A percentile compares a stretch with the other conserved stretches of the same genome.
These are phyloP conservation scores for Steinernema scapterisci DNA, from an alignment of 2,888 invertebrate species.

Conservation along the genomic window DNA sequence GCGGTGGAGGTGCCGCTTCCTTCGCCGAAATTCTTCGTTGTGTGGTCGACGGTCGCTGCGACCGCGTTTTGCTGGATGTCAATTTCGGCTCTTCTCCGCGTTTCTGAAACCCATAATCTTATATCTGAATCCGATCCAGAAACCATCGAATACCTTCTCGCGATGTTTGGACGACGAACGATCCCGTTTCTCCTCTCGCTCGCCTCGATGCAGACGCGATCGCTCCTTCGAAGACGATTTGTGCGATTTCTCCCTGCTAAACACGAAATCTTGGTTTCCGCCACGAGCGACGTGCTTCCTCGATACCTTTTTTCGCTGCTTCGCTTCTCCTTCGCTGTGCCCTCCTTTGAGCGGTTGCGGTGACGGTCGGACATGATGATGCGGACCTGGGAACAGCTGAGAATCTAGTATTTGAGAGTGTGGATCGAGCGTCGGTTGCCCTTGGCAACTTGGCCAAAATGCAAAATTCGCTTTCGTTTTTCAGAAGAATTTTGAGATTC, in stretches of 20 bases:
- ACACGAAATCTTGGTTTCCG: not conserved
- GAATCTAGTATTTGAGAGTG: not conserved
- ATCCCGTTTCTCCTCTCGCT: not conserved
- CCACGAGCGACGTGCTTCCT: not conserved
- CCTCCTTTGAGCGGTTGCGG: slow-evolving; percentile 24
- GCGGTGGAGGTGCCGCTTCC: not conserved
- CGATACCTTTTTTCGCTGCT: slow-evolving; percentile 10
- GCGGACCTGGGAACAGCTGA: not conserved
- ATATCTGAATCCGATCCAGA: not conserved
- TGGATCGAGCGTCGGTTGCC: not conserved
- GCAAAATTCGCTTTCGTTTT: not conserved
- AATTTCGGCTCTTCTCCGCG: not conserved
- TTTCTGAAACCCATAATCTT: not conserved
- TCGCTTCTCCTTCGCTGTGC: not conserved
- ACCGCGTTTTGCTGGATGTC: not conserved
- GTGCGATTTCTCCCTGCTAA: not conserved
- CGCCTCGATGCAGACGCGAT: not conserved
- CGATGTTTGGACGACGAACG: slow-evolving; percentile 10
- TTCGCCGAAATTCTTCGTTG: not conserved
- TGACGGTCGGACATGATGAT: slow-evolving; percentile 4
- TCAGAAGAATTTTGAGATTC: not conserved
- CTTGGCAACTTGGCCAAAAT: slow-evolving; percentile 4
- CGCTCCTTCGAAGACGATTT: slow-evolving; percentile 21
- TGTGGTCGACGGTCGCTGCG: not conserved
- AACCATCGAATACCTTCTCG: not conserved